These are phyloP conservation scores for Parazoanthus darwini DNA, from an alignment of 92 coral and sea anemone genomes.

Conservation along the genomic window DNA sequence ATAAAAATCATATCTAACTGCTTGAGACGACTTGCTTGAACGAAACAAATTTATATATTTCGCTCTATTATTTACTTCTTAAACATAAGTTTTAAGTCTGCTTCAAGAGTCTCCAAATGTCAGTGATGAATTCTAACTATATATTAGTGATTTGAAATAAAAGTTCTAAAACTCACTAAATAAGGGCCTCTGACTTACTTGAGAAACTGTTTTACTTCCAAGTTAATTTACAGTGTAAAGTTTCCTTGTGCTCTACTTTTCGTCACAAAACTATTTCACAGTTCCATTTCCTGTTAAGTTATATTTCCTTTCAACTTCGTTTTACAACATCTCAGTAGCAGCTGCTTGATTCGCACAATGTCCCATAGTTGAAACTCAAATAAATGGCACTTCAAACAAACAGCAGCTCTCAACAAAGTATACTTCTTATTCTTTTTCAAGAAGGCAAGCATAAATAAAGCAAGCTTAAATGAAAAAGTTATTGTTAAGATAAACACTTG, in stretches of 20 bases:
- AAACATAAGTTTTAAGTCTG: background rate
- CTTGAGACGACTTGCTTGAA: too few species aligned
- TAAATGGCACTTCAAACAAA: slow-evolving; percentile 36
- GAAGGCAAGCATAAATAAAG: slow-evolving; percentile 18
- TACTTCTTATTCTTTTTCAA: slow-evolving; percentile 19
- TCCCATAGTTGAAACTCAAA: slow-evolving; percentile 15
- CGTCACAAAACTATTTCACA: slow-evolving; percentile 1
- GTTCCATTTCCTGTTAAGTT: slow-evolving; percentile 34
- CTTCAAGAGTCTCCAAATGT: background rate
- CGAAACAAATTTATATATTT: too few species aligned
- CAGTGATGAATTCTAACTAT: background rate
- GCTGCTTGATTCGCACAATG: slow-evolving; percentile 42
- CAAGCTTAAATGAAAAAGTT: background rate
- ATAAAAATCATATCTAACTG: too few species aligned
- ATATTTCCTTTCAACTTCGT: background rate
- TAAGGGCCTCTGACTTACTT: background rate
- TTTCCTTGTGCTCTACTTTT: background rate
- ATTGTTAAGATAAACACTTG: slow-evolving; percentile 23
- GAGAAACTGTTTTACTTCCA: background rate
- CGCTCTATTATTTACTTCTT: background rate
- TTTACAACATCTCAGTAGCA: slow-evolving; percentile 21
- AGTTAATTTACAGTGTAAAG: slow-evolving; percentile 18
- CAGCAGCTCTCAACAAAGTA: slow-evolving; percentile 13
- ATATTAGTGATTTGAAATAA: background rate
- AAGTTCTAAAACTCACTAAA: background rate